phyloP scores from a whole-genome alignment of 37 sponge, comb jelly and placozoan species.

The Ianthella basta region DNA sequence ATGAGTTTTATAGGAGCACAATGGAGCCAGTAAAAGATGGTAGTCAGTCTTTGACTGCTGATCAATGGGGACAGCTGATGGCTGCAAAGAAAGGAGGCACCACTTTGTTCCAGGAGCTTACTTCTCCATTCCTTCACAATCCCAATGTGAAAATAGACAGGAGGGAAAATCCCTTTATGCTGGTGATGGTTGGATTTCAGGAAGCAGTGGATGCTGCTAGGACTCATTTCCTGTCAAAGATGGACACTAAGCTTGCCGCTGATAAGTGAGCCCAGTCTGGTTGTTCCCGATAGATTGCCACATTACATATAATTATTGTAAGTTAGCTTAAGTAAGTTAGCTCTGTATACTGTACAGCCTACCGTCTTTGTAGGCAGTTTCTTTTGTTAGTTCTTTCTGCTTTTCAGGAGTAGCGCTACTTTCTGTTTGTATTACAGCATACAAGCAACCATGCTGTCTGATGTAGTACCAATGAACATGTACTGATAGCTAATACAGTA shows the following conservation, averaged over 20 bases:
- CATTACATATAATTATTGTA: background rate
- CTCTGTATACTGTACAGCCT: background rate
- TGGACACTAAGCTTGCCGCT: conserved; percentile 46
- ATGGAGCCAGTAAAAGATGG: background rate
- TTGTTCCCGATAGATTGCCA: background rate
- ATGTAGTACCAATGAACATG: background rate
- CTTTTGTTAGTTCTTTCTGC: too few species aligned
- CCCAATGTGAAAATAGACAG: conserved; percentile 50
- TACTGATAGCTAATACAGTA: too few species aligned
- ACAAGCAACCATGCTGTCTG: background rate
- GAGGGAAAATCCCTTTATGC: conserved; percentile 10
- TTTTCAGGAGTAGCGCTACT: too few species aligned
- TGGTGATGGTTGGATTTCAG: conserved; percentile 20
- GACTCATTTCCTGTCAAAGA: background rate
- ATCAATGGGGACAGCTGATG: conserved; percentile 57
- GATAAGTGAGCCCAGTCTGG: conserved; percentile 35
- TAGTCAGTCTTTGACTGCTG: background rate
- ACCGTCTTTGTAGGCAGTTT: too few species aligned
- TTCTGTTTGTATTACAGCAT: background rate
- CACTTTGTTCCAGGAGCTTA: conserved; percentile 40
- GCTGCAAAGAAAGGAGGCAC: conserved; percentile 13
- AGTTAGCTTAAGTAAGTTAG: background rate
- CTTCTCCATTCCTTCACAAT: conserved; percentile 42
- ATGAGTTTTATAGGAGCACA: background rate
- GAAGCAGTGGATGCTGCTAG: conserved; percentile 53